phyloP scores from a whole-genome alignment of 2,797 vertebrate species.

The Podarcis siculus region DNA sequence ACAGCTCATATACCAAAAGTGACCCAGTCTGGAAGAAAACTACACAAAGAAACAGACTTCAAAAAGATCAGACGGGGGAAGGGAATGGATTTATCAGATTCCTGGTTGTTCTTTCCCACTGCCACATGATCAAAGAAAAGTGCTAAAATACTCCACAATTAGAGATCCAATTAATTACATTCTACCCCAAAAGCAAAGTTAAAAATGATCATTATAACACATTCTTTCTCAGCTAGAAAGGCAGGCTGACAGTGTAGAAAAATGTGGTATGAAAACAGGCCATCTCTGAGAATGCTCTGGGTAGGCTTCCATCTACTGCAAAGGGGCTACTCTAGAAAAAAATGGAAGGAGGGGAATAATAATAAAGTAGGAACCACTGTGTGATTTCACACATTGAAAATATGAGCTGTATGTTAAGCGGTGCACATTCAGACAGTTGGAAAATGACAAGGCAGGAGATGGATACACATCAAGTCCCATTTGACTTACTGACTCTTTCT shows the following conservation, averaged over 20 bases:
- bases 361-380: background rate
- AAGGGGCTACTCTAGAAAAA: background rate
- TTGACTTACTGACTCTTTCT: background rate
- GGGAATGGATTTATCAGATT: too few species aligned
- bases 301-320: background rate
- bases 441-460: background rate
- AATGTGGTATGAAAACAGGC: too few species aligned
- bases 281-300: too few species aligned
- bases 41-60: too few species aligned
- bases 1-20: too few species aligned
- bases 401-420: background rate
- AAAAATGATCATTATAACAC: background rate
- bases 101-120: background rate
- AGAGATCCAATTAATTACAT: background rate
- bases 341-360: background rate
- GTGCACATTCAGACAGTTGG: background rate
- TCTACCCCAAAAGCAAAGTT: background rate
- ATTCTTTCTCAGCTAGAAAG: background rate
- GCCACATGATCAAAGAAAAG: background rate
- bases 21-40: too few species aligned
- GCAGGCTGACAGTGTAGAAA: too few species aligned
- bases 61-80: too few species aligned
- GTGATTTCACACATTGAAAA: background rate
- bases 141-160: background rate
- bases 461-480: slow-evolving; percentile 1